Evolutionary conservation across 2,113 vertebrate genomes (phyloP).

Genomic region (Equus quagga): DNA sequence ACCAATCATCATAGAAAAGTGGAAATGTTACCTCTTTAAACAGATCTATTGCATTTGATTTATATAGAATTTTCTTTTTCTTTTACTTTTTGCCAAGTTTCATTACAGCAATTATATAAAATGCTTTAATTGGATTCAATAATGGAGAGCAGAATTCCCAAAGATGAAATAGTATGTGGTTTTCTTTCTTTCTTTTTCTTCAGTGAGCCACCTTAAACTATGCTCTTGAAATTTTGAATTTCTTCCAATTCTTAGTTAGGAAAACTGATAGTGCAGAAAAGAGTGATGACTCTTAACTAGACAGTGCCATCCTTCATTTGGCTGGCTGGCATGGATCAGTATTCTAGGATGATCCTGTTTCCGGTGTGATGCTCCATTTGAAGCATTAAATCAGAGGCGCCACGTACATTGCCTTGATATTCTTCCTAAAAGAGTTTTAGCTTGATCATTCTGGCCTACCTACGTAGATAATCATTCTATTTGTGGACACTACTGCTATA

Average conservation of each 20-base stretch:
- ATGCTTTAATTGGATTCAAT: slow-evolving; percentile 19
- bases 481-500: background rate
- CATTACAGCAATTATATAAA: slow-evolving; percentile 16
- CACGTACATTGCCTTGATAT: background rate
- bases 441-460: slow-evolving; percentile 2
- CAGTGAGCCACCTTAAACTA: slow-evolving; percentile 46
- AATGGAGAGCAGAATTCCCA: slow-evolving; percentile 7
- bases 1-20: slow-evolving; percentile 19
- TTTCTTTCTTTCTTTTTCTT: slow-evolving; percentile 42
- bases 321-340: background rate
- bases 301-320: slow-evolving; percentile 46
- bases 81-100: slow-evolving; percentile 54
- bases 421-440: slow-evolving; percentile 41
- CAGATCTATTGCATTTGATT: slow-evolving; percentile 55
- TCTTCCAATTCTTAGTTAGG: slow-evolving; percentile 43
- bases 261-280: slow-evolving; percentile 56
- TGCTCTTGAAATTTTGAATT: slow-evolving; percentile 57
- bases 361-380: background rate
- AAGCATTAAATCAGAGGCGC: slow-evolving; percentile 13
- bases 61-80: slow-evolving; percentile 27
- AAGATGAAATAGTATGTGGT: slow-evolving; percentile 31
- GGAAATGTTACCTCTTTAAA: slow-evolving; percentile 49
- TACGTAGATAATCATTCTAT: slow-evolving; percentile 33
- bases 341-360: background rate
- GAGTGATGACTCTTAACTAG: slow-evolving; percentile 28